Evolutionary conservation across 2,113 vertebrate species (phyloP).

Genomic region (Thermophis baileyi): DNA sequence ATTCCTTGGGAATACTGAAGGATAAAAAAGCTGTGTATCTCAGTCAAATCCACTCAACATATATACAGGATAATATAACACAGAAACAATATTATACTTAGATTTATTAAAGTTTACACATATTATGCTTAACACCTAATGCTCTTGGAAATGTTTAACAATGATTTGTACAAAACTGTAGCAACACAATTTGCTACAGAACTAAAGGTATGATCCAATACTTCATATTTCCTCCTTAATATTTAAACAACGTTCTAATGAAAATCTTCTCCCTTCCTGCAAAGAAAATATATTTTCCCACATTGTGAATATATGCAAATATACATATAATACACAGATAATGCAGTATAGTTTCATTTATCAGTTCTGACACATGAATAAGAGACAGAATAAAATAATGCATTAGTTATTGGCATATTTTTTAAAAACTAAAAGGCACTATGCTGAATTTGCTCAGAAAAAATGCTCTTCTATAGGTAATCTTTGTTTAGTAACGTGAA

Average conservation of each 20-base stretch:
- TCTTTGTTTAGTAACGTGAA: not conserved
- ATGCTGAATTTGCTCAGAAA: not conserved
- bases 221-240: not conserved
- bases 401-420: not conserved
- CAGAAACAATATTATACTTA: not conserved
- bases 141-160: conserved; percentile 36
- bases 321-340: not conserved
- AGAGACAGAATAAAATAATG: not conserved
- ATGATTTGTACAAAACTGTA: not conserved
- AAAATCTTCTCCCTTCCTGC: not conserved
- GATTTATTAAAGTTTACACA: conserved; percentile 42
- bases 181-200: not conserved
- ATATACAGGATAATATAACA: conserved; percentile 23
- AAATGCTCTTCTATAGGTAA: not conserved
- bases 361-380: not conserved
- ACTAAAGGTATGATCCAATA: not conserved
- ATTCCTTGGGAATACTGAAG: conserved; percentile 54
- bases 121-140: conserved; percentile 33
- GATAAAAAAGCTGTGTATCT: conserved; percentile 31
- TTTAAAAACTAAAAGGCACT: not conserved
- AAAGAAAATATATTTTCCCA: not conserved
- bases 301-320: not conserved
- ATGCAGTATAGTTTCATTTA: not conserved
- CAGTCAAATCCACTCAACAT: conserved; percentile 42
- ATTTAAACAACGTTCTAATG: not conserved